Base-by-base conservation (phyloP, 30 jellyfish, hydroid and myxozoan species). In the Chrysaora quinquecirrha region DNA sequence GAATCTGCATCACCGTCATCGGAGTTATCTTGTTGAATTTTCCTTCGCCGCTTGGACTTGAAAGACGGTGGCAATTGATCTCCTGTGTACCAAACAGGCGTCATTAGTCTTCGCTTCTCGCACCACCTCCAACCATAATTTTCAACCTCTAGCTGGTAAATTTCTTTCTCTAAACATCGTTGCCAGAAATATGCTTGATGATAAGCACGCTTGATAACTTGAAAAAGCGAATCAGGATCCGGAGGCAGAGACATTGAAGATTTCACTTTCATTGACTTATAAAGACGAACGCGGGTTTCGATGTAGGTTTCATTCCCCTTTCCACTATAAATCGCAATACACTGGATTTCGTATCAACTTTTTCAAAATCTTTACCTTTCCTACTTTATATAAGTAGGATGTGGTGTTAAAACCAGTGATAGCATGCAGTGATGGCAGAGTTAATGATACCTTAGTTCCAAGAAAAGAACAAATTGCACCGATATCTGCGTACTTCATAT, bases 191-290 rank as follows among this genome's bases (percentile, higher is more conserved):
- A 85, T 14, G 87, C 72, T 27, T 73, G 89, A 48, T 18, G 66
- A 48, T 85, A 85, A 1, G 64, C 90, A 19, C 89, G 52, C 64
- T 56, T 64, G 71, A 85, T 85, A 20, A 54, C 89, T 56, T 85
- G 95, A 30, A 34, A 4, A 12, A 84, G 68, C 16, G 95, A 72
- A 61, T 84, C 89, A 21, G 46, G 83, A 60, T 82, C 94, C 18
- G 94, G 94, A 23, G 81, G 87, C 84, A 83, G 54, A 27, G 80
- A 48, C 81, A 63, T 63, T n/a, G 87, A 71, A 3, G 87, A 34
- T 49, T 71, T 71, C 50, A 29, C 60, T 74, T 83, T 71, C 79
- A 83, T 46, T 29, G 19, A 54, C 77, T 83, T 50, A 29, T 83
- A 71, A 46, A 83, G 71, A 0, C 94, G 69, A 47, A 83, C 64